Percentiles rank a stretch among this genome's conserved stretches.
phyloP scores from a whole-genome alignment of 2,797 vertebrate genomes.

The Heliangelus exortis region DNA sequence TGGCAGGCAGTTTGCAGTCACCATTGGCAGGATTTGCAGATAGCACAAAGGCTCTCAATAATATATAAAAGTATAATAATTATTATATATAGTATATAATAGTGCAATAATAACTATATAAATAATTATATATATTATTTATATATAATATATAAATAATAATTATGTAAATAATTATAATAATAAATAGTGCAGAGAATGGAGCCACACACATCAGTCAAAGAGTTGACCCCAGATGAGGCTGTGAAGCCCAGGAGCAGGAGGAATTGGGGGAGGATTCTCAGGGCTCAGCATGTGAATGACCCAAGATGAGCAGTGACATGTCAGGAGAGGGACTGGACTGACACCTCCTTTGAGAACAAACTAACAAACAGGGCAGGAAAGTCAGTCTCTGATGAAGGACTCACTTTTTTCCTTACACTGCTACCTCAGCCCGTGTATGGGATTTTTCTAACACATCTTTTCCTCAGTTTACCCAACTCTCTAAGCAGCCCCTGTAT shows the following conservation, averaged over 20 bases:
- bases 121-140: too few species aligned
- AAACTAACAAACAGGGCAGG: not conserved
- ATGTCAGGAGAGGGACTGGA: not conserved
- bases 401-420: fast-evolving
- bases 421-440: not conserved
- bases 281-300: not conserved
- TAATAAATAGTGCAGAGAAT: conserved; percentile 11
- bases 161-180: too few species aligned
- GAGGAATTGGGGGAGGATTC: not conserved
- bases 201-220: not conserved
- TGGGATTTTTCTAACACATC: not conserved
- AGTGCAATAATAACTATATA: too few species aligned
- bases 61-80: too few species aligned
- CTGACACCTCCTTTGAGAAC: not conserved
- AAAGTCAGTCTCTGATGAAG: not conserved
- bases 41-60: not conserved
- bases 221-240: not conserved
- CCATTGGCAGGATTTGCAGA: not conserved
- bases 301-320: not conserved
- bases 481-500: not conserved
- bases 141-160: not conserved
- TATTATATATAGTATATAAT: too few species aligned
- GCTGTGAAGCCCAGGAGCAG: not conserved
- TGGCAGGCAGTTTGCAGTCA: not conserved
- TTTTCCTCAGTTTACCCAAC: not conserved